Conservation (phyloP, 2,888 invertebrate genomes). For the Yponomeuta cagnagella region DNA sequence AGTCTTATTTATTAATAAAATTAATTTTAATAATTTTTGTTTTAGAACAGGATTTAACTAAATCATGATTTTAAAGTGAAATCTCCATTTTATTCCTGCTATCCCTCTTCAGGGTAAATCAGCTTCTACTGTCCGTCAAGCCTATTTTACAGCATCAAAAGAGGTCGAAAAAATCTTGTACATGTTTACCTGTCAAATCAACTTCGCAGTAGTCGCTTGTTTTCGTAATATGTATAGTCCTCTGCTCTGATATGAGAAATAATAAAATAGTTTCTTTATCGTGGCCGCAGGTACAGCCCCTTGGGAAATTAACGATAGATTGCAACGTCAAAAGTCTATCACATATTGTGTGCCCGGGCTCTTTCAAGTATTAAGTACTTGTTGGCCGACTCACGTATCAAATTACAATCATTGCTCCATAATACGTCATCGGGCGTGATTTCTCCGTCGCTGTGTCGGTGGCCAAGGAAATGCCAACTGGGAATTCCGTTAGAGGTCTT, state of each 20-base stretch:
- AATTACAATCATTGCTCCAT: slow-evolving; percentile 33
- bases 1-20: too few relatives aligned
- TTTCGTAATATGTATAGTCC: too few relatives aligned
- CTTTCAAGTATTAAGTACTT: slow-evolving; percentile 39
- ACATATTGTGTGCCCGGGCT: slow-evolving; percentile 60
- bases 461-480: neutral
- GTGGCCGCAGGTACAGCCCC: slow-evolving; percentile 58
- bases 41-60: too few relatives aligned
- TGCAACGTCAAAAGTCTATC: slow-evolving; percentile 68
- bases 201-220: too few relatives aligned
- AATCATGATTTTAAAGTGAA: too few relatives aligned
- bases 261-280: slow-evolving; percentile 68
- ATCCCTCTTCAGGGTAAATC: too few relatives aligned
- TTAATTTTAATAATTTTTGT: too few relatives aligned
- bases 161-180: too few relatives aligned
- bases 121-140: too few relatives aligned
- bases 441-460: neutral
- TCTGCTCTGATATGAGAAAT: slow-evolving; percentile 38
- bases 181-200: too few relatives aligned
- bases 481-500: neutral
- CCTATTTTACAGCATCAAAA: too few relatives aligned
- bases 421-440: slow-evolving; percentile 14
- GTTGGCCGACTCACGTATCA: slow-evolving; percentile 41
- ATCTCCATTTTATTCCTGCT: too few relatives aligned
- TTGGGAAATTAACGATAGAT: slow-evolving; percentile 68